Conservation (phyloP, 1,140 invertebrate species). For the Drosophila ironensis region DNA sequence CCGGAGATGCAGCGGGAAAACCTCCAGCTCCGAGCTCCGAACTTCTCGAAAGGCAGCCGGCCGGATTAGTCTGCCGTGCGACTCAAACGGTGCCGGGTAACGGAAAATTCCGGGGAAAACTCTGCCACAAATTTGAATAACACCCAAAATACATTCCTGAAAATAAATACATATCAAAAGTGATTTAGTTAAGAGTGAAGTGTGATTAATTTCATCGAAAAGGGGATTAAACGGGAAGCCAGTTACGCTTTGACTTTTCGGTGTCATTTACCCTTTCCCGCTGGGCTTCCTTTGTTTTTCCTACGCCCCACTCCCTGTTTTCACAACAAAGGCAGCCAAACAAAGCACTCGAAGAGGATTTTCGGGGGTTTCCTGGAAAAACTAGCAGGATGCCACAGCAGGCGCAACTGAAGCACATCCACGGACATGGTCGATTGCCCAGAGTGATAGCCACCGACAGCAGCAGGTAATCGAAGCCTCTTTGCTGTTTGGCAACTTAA, state of each 20-base stretch:
- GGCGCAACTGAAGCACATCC: slow-evolving; percentile 55
- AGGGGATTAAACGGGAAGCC: background rate
- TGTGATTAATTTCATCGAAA: slow-evolving; percentile 2
- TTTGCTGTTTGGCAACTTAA: background rate
- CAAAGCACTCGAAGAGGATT: slow-evolving; percentile 8
- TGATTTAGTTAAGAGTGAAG: background rate
- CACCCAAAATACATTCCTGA: slow-evolving; percentile 27
- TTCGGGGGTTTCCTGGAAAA: slow-evolving; percentile 10
- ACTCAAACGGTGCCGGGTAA: slow-evolving; percentile 56
- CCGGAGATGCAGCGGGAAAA: slow-evolving; percentile 34
- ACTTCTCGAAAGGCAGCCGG: slow-evolving; percentile 46
- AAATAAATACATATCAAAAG: slow-evolving; percentile 23
- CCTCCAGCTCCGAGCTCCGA: slow-evolving; percentile 20
- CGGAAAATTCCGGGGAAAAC: slow-evolving; percentile 6
- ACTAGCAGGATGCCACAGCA: slow-evolving; percentile 57
- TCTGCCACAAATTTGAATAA: slow-evolving; percentile 4
- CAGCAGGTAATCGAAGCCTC: slow-evolving; percentile 51
- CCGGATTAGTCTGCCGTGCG: slow-evolving; percentile 70
- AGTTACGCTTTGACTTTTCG: slow-evolving; percentile 8
- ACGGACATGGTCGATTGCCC: slow-evolving; percentile 53
- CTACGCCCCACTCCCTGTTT: background rate
- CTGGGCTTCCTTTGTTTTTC: slow-evolving; percentile 15
- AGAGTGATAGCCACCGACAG: slow-evolving; percentile 56
- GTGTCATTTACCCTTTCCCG: slow-evolving; percentile 31
- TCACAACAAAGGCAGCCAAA: slow-evolving; percentile 8